Evolutionary conservation across 1,140 invertebrate genomes (phyloP).

Genomic region (Camponotus pennsylvanicus): DNA sequence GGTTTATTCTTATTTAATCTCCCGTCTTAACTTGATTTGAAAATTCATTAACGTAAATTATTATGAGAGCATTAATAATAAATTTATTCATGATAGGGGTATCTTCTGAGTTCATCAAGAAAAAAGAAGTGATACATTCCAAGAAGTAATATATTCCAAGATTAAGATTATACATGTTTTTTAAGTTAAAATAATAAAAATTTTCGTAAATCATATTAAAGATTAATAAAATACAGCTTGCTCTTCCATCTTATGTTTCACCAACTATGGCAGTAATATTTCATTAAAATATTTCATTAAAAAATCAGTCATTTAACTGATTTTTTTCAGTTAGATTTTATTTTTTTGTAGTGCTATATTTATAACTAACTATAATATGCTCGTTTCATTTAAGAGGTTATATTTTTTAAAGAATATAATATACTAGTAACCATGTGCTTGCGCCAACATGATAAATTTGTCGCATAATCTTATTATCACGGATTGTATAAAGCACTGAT

Average conservation of each 20-base stretch:
- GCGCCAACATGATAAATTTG: background rate
- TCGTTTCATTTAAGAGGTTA: background rate
- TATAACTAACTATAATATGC: too few relatives aligned
- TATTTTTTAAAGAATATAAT: background rate
- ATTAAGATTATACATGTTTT: background rate
- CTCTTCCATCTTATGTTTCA: too few relatives aligned
- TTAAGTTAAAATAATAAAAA: background rate
- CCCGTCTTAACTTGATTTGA: background rate
- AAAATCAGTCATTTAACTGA: too few relatives aligned
- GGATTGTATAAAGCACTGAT: slow-evolving; percentile 9
- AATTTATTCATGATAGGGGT: background rate
- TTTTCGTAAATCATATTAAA: too few relatives aligned
- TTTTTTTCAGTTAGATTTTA: too few relatives aligned
- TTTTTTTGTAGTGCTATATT: too few relatives aligned
- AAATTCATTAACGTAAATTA: background rate
- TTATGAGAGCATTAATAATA: background rate
- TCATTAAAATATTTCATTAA: too few relatives aligned
- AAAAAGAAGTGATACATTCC: background rate
- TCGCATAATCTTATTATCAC: slow-evolving; percentile 1
- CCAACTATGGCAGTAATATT: too few relatives aligned
- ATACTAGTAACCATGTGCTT: background rate
- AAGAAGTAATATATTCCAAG: background rate
- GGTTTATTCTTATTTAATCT: background rate
- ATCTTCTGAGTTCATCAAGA: background rate
- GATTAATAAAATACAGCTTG: too few relatives aligned